Evolutionary conservation across 2,888 invertebrate species (phyloP).

Genomic region (Harpagoxenus sublaevis): DNA sequence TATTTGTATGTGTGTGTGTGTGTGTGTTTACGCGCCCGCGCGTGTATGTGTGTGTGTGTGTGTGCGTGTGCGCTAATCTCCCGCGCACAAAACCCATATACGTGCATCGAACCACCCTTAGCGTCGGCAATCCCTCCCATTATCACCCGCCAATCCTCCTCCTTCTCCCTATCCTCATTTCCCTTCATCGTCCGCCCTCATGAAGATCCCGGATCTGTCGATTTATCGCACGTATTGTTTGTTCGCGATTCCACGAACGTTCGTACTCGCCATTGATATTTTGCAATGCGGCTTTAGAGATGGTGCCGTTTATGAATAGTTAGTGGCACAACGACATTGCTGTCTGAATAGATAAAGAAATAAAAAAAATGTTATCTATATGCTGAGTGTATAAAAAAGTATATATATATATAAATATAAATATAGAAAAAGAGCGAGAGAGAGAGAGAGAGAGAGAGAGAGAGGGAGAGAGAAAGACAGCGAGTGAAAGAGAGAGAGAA

Average conservation of each 20-base stretch:
- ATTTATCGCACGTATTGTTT: constrained; percentile 53
- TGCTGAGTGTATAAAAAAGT: constrained; percentile 79
- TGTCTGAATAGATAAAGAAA: constrained; percentile 76
- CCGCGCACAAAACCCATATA: constrained; percentile 23
- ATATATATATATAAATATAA: constrained; percentile 61
- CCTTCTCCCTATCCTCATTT: background rate
- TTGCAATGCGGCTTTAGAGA: constrained; percentile 66
- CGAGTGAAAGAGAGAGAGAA: constrained; percentile 37
- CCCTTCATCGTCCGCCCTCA: constrained; percentile 15
- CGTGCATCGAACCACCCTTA: constrained; percentile 28
- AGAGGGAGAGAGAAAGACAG: background rate
- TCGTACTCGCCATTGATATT: constrained; percentile 65
- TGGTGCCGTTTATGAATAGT: constrained; percentile 68
- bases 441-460: constrained; percentile 39
- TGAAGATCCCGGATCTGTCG: constrained; percentile 29
- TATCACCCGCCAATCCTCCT: constrained; percentile 26
- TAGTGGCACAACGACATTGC: constrained; percentile 77
- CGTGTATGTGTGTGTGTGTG: constrained; percentile 6
- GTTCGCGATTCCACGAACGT: constrained; percentile 53
- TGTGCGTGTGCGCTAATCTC: background rate
- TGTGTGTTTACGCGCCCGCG: background rate
- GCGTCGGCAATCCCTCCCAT: constrained; percentile 53
- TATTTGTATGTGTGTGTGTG: background rate
- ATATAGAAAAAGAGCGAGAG: background rate
- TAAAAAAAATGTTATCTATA: constrained; percentile 72